phyloP scores from a whole-genome alignment of 1,140 invertebrate species.

The Cecropterus lyciades region DNA sequence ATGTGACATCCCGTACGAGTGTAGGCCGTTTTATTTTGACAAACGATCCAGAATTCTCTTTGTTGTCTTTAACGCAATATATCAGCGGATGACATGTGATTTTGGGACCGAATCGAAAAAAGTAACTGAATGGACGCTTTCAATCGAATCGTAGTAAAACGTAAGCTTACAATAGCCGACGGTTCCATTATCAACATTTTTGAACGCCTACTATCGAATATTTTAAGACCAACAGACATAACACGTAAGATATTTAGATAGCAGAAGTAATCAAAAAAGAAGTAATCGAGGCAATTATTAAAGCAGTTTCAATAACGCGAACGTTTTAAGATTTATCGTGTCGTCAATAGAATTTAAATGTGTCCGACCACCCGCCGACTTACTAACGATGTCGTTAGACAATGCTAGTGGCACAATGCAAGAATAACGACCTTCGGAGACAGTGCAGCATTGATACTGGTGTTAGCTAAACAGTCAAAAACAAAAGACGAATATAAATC shows the following conservation, averaged over 20 bases:
- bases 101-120: constrained; percentile 38
- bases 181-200: constrained; percentile 29
- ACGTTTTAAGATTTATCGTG: constrained; percentile 69
- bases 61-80: constrained; percentile 70
- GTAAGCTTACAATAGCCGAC: constrained; percentile 20
- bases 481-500: constrained; percentile 81
- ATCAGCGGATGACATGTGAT: constrained; percentile 64
- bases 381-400: constrained; percentile 81
- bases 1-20: constrained; percentile 59
- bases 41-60: constrained; percentile 68
- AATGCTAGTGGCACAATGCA: constrained; percentile 77
- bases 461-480: constrained; percentile 77
- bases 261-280: constrained; percentile 24
- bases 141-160: constrained; percentile 36
- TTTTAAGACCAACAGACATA: constrained; percentile 11
- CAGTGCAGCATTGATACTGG: constrained; percentile 71
- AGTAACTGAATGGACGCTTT: constrained; percentile 40
- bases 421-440: constrained; percentile 77
- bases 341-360: constrained; percentile 77
- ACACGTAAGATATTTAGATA: constrained; percentile 47
- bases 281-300: constrained; percentile 61
- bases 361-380: constrained; percentile 74
- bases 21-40: constrained; percentile 79
- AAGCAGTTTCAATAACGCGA: constrained; percentile 55
- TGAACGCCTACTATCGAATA: constrained; percentile 20